Evolutionary conservation across 2,113 vertebrate genomes (phyloP), one percentile per base, ranked within the genome.

Genomic region (Semnornis frantzii): DNA sequence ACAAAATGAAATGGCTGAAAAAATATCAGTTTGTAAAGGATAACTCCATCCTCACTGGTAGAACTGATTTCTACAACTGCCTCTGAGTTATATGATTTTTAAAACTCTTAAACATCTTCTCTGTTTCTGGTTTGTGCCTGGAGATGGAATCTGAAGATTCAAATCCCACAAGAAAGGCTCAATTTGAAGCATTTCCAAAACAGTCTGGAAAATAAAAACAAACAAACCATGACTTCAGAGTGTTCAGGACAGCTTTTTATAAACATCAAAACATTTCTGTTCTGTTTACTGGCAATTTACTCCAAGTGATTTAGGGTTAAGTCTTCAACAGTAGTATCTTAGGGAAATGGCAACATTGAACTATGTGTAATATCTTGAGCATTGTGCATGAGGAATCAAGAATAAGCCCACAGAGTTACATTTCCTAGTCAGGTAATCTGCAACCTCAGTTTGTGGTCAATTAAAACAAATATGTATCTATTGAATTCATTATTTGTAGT

Each of bases 111-210:
- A 90, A 79, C 34, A 70, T 90, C 89, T 87, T 89, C 71, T 42
- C 23, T 39, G 76, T 58, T 89, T 42, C 23, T 39, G 76, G 58
- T 89, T 94, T 90, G 18, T 82, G 71, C 76, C 74, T 93, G 74
- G 81, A 85, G 74, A 79, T 59, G 66, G 77, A 92, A 88, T 84
- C 55, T 59, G 19, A 88, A 70, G 74, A 93, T 55, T 70, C 37
- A 90, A 94, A 94, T 85, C 80, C 92, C 91, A 93, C 92, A 96
- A 94, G 74, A 93, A 94, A 94, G 15, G 23, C 13, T 87, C 7
- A 93, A 70, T 82, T 92, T 96, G 86, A 96, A 94, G 28, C 24
- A 65, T 18, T 94, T 96, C 92, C 89, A 96, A 91, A 84, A 31
- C 70, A 85, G 54, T 83, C 62, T 71, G 59, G 46, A 44, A 82